Evolutionary conservation across 2,888 invertebrate genomes (phyloP).

Genomic region (Mayetiola destructor): DNA sequence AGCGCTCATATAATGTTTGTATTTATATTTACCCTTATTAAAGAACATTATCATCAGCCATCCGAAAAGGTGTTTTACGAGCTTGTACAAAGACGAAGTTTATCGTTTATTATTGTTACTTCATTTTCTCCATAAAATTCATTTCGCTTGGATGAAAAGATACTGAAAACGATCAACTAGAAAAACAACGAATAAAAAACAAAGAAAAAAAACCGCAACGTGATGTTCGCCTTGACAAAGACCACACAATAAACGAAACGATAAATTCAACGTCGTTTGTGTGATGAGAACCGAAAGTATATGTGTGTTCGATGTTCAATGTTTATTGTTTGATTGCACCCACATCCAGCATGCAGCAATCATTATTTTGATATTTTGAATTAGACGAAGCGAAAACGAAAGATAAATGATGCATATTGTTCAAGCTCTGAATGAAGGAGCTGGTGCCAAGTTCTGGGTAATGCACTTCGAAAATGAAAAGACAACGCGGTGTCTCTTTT

Average conservation of each 20-base stretch:
- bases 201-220: conserved; percentile 4
- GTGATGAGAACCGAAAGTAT: too few species aligned
- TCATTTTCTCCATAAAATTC: not conserved
- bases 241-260: conserved; percentile 9
- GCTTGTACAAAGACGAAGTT: conserved; percentile 7
- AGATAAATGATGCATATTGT: conserved; percentile 12
- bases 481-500: conserved; percentile 8
- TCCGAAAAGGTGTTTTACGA: conserved; percentile 11
- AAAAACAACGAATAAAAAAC: too few species aligned
- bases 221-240: conserved; percentile 3
- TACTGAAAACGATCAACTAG: not conserved
- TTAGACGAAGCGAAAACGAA: conserved; percentile 10
- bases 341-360: too few species aligned
- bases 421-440: not conserved
- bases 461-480: too few species aligned
- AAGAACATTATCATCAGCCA: conserved; percentile 7
- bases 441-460: not conserved
- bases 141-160: not conserved
- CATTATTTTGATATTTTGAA: too few species aligned
- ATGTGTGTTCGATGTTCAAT: too few species aligned
- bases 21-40: conserved; percentile 8
- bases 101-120: not conserved
- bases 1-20: too few species aligned
- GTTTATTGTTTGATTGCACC: conserved; percentile 2
- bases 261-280: not conserved